These are phyloP conservation scores for Parauchenoglanis ngamensis DNA, from an alignment of 2,797 vertebrate genomes.

Conservation along the genomic window DNA sequence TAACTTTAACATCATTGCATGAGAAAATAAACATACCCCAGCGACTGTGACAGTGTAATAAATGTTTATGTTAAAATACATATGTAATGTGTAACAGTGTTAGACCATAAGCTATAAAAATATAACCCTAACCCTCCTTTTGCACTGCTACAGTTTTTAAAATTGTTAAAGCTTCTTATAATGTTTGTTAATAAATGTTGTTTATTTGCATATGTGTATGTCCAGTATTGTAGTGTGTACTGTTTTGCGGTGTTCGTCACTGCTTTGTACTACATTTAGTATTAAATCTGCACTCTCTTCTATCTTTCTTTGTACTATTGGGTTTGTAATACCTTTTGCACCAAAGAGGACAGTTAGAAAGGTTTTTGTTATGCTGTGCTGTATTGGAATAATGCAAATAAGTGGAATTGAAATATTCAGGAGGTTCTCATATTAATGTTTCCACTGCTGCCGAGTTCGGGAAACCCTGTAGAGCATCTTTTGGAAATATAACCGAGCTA, in stretches of 20 bases:
- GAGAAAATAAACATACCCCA: neutral
- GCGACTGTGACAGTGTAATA: neutral
- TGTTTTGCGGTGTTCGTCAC: neutral
- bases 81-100: neutral
- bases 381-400: neutral
- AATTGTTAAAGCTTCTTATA: neutral
- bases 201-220: neutral
- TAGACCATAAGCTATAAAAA: neutral
- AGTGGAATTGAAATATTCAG: neutral
- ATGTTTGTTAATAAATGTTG: neutral
- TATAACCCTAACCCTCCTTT: neutral
- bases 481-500: neutral
- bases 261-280: neutral
- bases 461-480: no score
- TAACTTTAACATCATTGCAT: neutral
- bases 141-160: neutral
- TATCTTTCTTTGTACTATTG: neutral
- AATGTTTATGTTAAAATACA: neutral
- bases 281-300: neutral
- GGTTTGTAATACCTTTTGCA: neutral
- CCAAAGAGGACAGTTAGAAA: neutral
- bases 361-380: neutral
- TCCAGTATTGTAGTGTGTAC: neutral
- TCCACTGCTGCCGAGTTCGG: neutral
- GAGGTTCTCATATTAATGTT: neutral